phyloP scores from a whole-genome alignment of 2,797 vertebrate species.

The Sebastes paucispinis region DNA sequence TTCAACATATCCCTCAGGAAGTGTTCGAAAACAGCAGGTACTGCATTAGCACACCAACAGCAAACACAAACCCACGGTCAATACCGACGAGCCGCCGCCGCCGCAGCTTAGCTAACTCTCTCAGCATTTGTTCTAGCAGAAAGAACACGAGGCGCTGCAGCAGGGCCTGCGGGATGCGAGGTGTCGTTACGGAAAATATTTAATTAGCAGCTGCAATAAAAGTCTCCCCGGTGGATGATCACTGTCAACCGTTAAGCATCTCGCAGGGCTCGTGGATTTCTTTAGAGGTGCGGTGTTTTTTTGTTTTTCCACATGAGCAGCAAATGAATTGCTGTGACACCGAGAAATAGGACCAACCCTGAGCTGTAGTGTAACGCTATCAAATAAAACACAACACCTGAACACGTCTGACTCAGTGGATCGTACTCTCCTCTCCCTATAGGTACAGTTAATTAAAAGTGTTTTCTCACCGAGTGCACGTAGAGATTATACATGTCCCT shows the following conservation, averaged over 20 bases:
- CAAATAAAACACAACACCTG: slow-evolving; percentile 38
- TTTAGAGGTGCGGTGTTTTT: not conserved
- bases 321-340: slow-evolving; percentile 37
- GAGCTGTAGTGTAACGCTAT: slow-evolving; percentile 1
- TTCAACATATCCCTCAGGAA: slow-evolving; percentile 68
- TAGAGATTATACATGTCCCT: slow-evolving; percentile 41
- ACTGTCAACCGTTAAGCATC: slow-evolving; percentile 26
- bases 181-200: slow-evolving; percentile 48
- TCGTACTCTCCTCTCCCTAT: slow-evolving; percentile 3
- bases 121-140: not conserved
- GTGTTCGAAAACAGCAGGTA: slow-evolving; percentile 61
- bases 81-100: slow-evolving; percentile 12
- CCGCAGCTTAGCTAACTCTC: slow-evolving; percentile 31
- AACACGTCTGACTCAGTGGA: slow-evolving; percentile 19
- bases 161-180: slow-evolving; percentile 27
- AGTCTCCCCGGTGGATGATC: slow-evolving; percentile 29
- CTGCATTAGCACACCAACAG: slow-evolving; percentile 63
- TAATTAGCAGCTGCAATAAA: slow-evolving; percentile 61
- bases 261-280: slow-evolving; percentile 12
- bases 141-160: slow-evolving; percentile 15
- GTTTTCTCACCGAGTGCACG: slow-evolving; percentile 41
- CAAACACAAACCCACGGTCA: slow-evolving; percentile 53
- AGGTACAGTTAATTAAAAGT: slow-evolving; percentile 68
- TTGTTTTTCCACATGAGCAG: slow-evolving; percentile 1
- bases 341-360: slow-evolving; percentile 29